phyloP scores from a whole-genome alignment of 2,113 vertebrate genomes.

The Perognathus longimembris region DNA sequence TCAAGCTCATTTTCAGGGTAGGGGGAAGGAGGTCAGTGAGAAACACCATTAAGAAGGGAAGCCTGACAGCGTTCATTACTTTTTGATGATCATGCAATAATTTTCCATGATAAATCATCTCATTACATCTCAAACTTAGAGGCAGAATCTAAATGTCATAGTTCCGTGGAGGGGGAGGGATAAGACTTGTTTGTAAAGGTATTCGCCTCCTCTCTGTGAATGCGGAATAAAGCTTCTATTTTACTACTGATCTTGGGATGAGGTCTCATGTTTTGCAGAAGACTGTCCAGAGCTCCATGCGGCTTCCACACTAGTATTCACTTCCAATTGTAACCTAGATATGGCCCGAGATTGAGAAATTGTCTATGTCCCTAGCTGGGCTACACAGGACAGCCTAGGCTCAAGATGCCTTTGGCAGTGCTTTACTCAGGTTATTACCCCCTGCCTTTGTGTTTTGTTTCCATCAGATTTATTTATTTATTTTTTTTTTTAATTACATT shows the following conservation, averaged over 20 bases:
- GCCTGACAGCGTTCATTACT: constrained; percentile 57
- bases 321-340: neutral
- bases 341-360: neutral
- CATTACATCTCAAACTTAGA: constrained; percentile 57
- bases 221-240: neutral
- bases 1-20: constrained; percentile 25
- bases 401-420: neutral
- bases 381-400: neutral
- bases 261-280: neutral
- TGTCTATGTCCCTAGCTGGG: neutral
- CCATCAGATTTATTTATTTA: neutral
- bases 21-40: constrained; percentile 39
- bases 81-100: constrained; percentile 68
- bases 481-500: too few species aligned
- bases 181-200: constrained; percentile 12
- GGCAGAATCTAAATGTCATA: constrained; percentile 57
- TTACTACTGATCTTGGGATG: neutral
- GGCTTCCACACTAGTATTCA: accelerated
- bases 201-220: neutral
- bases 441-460: neutral
- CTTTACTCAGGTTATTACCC: neutral
- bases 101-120: constrained; percentile 77
- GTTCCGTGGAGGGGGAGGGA: neutral
- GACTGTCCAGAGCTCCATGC: neutral
- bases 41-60: constrained; percentile 62